Evolutionary conservation across 2,888 invertebrate genomes (phyloP).

Genomic region (Mermis nigrescens): DNA sequence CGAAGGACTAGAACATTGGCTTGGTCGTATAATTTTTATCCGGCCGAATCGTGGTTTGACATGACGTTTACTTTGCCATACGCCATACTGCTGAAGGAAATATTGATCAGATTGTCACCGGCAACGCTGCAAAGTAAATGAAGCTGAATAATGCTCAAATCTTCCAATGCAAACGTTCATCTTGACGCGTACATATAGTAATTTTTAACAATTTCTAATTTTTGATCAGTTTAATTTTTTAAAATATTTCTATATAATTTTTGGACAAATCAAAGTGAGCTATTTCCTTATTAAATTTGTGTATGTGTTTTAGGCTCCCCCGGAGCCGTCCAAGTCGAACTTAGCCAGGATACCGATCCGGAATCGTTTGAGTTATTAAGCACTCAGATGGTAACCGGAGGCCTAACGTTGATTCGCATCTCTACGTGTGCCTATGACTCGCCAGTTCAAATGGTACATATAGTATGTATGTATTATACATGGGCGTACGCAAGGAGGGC

Average conservation of each 20-base stretch:
- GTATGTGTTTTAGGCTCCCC: conserved; percentile 12
- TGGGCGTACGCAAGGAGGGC: no score
- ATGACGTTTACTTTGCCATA: conserved; percentile 66
- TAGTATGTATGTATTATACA: no score
- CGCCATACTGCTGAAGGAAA: conserved; percentile 64
- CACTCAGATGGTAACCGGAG: conserved; percentile 13
- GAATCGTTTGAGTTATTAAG: conserved; percentile 12
- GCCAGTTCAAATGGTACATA: conserved; percentile 32
- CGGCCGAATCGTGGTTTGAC: conserved; percentile 63
- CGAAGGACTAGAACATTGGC: conserved; percentile 59
- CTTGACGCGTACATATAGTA: no score
- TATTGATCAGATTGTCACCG: conserved; percentile 64
- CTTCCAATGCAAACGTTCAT: not conserved
- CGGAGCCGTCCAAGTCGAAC: conserved; percentile 20
- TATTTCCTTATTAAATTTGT: not conserved
- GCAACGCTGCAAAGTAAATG: conserved; percentile 53
- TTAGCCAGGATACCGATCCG: conserved; percentile 16
- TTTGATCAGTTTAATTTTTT: not conserved
- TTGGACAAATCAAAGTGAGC: not conserved
- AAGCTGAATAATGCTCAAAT: not conserved
- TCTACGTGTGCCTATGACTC: conserved; percentile 12
- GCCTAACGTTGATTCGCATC: conserved; percentile 13
- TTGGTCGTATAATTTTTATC: conserved; percentile 87
- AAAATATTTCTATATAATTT: not conserved
- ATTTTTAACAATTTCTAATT: no score